phyloP scores from a whole-genome alignment of 2,113 vertebrate genomes.

The Columba livia region DNA sequence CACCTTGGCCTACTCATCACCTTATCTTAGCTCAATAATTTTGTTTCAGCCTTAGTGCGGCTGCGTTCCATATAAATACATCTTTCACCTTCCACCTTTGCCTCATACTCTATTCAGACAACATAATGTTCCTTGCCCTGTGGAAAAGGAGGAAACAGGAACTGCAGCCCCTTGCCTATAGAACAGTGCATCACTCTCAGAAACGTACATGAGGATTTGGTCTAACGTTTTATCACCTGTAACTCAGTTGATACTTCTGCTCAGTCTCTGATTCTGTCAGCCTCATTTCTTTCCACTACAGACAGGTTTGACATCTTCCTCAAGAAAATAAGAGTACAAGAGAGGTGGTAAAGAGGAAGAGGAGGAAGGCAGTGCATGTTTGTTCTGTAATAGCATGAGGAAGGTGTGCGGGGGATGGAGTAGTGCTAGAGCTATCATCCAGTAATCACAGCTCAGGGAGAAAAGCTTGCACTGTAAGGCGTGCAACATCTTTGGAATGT shows the following conservation, averaged over 20 bases:
- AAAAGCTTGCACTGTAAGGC: not conserved
- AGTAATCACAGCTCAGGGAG: constrained; percentile 31
- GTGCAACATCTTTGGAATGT: not conserved
- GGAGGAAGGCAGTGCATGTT: not conserved
- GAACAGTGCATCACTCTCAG: not conserved
- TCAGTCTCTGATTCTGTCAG: not conserved
- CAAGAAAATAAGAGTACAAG: not conserved
- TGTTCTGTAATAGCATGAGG: not conserved
- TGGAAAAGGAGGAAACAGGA: not conserved
- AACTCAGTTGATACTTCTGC: constrained; percentile 14
- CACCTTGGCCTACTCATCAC: not conserved
- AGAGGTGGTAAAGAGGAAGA: not conserved
- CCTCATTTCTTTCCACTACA: not conserved
- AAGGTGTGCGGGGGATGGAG: not conserved
- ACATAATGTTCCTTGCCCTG: not conserved
- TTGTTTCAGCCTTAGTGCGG: not conserved
- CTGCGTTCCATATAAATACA: not conserved
- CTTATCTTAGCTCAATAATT: not conserved
- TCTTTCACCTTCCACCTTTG: not conserved
- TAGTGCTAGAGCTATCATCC: not conserved
- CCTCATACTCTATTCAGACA: not conserved
- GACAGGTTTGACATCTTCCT: not conserved
- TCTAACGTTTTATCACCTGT: not conserved
- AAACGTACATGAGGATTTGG: not conserved
- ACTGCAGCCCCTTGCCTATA: not conserved